phyloP scores from a whole-genome alignment of 2,113 vertebrate genomes.

The Chascanopsetta lugubris region DNA sequence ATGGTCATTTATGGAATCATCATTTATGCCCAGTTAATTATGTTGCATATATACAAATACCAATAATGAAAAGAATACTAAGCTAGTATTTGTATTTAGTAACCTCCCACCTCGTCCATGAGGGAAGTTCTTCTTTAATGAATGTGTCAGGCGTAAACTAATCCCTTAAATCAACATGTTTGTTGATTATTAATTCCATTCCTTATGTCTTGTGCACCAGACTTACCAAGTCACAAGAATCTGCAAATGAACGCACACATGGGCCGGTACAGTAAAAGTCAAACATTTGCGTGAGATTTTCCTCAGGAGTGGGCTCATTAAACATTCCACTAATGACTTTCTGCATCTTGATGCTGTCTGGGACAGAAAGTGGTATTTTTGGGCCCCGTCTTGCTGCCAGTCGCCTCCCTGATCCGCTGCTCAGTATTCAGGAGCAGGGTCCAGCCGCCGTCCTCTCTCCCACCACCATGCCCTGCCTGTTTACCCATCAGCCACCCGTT shows the following conservation, averaged over 20 bases:
- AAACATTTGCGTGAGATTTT: constrained; percentile 10
- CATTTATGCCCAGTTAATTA: too few relatives aligned
- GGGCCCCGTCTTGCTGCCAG: constrained; percentile 58
- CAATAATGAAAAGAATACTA: too few relatives aligned
- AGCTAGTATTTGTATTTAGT: background rate
- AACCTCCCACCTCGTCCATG: background rate
- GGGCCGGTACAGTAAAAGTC: background rate
- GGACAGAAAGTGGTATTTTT: constrained; percentile 54
- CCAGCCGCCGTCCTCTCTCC: constrained; percentile 49
- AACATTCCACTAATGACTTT: constrained; percentile 46
- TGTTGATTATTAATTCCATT: background rate
- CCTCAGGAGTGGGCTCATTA: constrained; percentile 21
- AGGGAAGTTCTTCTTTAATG: background rate
- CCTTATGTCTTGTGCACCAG: too few relatives aligned
- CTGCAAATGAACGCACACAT: background rate
- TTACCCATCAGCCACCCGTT: constrained; percentile 77
- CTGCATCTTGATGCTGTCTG: constrained; percentile 54
- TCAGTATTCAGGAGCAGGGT: constrained; percentile 77
- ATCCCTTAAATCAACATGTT: background rate
- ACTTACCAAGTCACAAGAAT: background rate
- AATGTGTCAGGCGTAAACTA: background rate
- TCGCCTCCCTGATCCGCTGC: constrained; percentile 72
- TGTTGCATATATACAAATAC: too few relatives aligned
- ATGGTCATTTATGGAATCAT: too few relatives aligned
- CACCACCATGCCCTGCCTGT: constrained; percentile 67